Base-by-base conservation (phyloP, 2,797 vertebrate genomes). In the Choloepus didactylus region DNA sequence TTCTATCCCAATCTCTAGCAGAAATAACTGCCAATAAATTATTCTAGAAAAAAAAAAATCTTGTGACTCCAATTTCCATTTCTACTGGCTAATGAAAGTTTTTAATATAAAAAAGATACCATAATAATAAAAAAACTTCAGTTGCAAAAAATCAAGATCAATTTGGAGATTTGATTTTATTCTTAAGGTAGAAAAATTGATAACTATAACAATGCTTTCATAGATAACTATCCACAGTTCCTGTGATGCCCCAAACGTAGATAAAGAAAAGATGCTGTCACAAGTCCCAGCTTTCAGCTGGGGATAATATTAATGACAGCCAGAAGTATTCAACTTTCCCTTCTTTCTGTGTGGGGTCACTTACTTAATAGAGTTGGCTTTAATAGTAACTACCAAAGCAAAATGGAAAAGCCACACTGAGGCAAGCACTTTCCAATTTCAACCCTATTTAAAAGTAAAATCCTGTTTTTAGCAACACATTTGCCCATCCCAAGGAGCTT, bases 111-210 rank as follows among this genome's bases (percentile, higher is more conserved):
- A 49, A 94, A 97, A 87, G 23, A 87, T 41, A 77, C 27, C 81
- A 1, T 86, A 62, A 94, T 94, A 27, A 79, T 35, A 38, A 62
- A 67, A 87, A 82, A 83, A 56, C 18, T 56, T 56, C 77, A 92
- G 44, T 89, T 95, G 91, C 44, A 89, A 90, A 93, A 91, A 93
- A 73, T 67, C 76, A 93, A 91, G 49, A 93, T 89, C 76, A 77
- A 93, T 77, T 95, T 83, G 62, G 69, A 95, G 80, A 86, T 86
- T 92, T 86, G 67, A 76, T 92, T 94, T 93, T 87, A 95, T 95
- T 95, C 87, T 92, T 91, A 87, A 83, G 10, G 23, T 66, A 69
- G 69, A 94, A 87, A 95, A 95, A 49, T 46, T 76, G 59, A 95
- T 49, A 76, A 81, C 66, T 64, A 6, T 77, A 88, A 84, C 38